Evolutionary conservation across 2,888 invertebrate species (phyloP).

Genomic region (Dusona sp.): DNA sequence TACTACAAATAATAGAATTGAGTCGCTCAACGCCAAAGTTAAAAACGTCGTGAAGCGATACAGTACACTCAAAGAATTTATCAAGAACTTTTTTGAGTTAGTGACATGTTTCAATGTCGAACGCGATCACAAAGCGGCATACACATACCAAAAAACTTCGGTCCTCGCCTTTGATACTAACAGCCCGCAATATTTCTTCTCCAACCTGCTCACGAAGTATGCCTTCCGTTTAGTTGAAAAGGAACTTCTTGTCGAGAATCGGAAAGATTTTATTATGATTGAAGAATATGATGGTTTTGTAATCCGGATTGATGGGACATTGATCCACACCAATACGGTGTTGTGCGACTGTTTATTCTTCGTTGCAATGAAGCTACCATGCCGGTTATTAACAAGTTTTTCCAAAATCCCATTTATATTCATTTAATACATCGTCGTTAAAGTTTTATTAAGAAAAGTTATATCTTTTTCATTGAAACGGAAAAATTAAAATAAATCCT

Average conservation of each 20-base stretch:
- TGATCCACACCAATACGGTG: not conserved
- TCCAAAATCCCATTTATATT: not conserved
- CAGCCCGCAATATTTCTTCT: not conserved
- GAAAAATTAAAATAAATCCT: too few relatives aligned
- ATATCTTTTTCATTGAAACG: too few relatives aligned
- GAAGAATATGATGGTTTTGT: not conserved
- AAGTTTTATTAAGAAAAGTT: too few relatives aligned
- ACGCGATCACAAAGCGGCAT: too few relatives aligned
- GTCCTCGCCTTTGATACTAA: not conserved
- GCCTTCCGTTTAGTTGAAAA: conserved; percentile 2
- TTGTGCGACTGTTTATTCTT: conserved; percentile 9
- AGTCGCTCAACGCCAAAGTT: too few relatives aligned
- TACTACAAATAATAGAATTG: too few relatives aligned
- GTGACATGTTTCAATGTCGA: conserved; percentile 41
- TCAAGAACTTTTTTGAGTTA: conserved; percentile 46
- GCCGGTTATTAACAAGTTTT: conserved; percentile 22
- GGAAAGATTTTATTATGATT: not conserved
- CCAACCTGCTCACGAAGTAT: not conserved
- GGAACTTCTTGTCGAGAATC: conserved; percentile 5
- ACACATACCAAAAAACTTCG: conserved; percentile 30
- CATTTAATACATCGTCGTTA: too few relatives aligned
- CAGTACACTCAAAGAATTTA: conserved; percentile 56
- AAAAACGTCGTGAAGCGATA: too few relatives aligned
- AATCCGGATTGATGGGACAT: not conserved
- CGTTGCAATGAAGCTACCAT: conserved; percentile 28